These are phyloP conservation scores for Drosophila oshimai DNA, from an alignment of 1,140 invertebrate species.

Conservation along the genomic window DNA sequence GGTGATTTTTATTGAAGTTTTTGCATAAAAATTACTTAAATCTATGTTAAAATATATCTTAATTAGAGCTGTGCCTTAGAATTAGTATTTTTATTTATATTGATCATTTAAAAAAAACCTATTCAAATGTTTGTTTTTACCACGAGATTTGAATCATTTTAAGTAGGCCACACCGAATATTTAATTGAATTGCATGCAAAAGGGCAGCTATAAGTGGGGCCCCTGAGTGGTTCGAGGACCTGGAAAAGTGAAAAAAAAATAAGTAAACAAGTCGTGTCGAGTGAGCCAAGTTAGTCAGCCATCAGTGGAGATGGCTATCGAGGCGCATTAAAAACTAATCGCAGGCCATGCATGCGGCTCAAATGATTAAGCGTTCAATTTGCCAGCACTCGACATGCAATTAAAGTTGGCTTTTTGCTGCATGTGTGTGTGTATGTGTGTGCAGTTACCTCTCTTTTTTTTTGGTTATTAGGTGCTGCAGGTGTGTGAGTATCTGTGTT, in stretches of 20 bases:
- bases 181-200: constrained; percentile 26
- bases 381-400: constrained; percentile 46
- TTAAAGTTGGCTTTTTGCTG: constrained; percentile 39
- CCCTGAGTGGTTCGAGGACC: background rate
- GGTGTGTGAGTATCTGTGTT: constrained; percentile 17
- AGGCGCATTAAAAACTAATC: constrained; percentile 60
- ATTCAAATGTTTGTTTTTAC: no score
- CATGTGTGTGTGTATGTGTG: background rate
- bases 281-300: constrained; percentile 13
- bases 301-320: constrained; percentile 42
- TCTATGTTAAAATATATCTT: no score
- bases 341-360: constrained; percentile 44
- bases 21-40: no score
- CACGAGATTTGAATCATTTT: background rate
- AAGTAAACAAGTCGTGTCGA: background rate
- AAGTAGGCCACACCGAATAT: background rate
- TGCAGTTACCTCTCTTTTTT: constrained; percentile 7
- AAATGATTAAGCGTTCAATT: constrained; percentile 62
- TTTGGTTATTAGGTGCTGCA: constrained; percentile 3
- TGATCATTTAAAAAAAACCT: no score
- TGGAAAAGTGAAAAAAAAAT: no score
- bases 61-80: no score
- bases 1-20: no score
- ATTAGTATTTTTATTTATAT: no score
- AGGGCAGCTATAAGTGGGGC: background rate